Percentiles rank a stretch among this genome's conserved stretches.
Conservation (phyloP, 2,113 vertebrate species). For the Xyliphius kryptos region DNA sequence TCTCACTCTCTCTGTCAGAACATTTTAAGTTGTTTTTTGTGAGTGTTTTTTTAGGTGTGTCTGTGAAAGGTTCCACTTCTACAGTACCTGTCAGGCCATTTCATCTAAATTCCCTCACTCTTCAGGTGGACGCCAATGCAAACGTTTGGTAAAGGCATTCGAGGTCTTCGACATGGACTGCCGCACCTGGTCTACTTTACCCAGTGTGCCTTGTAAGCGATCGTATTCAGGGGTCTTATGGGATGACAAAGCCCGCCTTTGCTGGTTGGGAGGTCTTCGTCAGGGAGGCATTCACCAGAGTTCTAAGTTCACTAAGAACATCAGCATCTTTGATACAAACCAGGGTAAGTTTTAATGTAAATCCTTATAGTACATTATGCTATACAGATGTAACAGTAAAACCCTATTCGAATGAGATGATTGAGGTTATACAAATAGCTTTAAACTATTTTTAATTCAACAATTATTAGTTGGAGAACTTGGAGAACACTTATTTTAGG, state of each 20-base stretch:
- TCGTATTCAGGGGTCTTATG: slow-evolving; percentile 86
- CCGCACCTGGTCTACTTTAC: slow-evolving; percentile 80
- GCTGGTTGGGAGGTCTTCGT: slow-evolving; percentile 85
- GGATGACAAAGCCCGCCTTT: slow-evolving; percentile 69
- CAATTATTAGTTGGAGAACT: too few relatives aligned
- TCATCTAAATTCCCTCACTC: slow-evolving; percentile 3
- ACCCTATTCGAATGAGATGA: too few relatives aligned
- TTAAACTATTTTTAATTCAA: too few relatives aligned
- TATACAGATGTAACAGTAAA: too few relatives aligned
- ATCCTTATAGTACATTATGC: too few relatives aligned
- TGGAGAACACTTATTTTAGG: too few relatives aligned
- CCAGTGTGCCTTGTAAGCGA: slow-evolving; percentile 84
- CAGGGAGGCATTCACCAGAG: slow-evolving; percentile 85
- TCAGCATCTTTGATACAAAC: slow-evolving; percentile 86
- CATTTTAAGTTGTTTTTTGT: neutral
- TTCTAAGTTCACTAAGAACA: slow-evolving; percentile 92
- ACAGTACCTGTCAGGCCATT: slow-evolving; percentile 13
- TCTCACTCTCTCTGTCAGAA: too few relatives aligned
- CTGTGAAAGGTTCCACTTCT: neutral
- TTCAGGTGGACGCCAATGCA: slow-evolving; percentile 87
- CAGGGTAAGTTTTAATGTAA: slow-evolving; percentile 66
- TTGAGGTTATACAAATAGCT: too few relatives aligned
- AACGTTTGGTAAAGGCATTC: slow-evolving; percentile 82
- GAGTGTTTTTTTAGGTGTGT: neutral
- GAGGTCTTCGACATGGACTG: slow-evolving; percentile 87